Evolutionary conservation across 2,797 vertebrate species (phyloP).

Genomic region (Valencia hispanica): DNA sequence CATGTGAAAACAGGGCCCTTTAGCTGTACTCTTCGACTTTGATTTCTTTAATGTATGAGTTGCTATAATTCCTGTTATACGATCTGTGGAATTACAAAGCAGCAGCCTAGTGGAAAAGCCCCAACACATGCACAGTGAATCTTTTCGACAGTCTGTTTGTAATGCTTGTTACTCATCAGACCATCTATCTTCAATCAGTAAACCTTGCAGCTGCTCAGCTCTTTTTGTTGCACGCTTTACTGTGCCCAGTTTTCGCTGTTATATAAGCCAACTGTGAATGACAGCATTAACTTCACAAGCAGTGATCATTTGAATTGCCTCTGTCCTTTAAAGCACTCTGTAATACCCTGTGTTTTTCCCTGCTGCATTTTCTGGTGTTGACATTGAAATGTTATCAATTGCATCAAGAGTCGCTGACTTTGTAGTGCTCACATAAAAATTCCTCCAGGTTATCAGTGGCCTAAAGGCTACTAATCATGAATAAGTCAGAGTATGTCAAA

Average conservation of each 20-base stretch:
- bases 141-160: slow-evolving; percentile 7
- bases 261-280: neutral
- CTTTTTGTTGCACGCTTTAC: neutral
- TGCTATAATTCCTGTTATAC: neutral
- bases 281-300: neutral
- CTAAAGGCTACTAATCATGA: neutral
- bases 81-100: slow-evolving; percentile 2
- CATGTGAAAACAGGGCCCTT: neutral
- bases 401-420: neutral
- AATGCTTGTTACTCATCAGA: slow-evolving; percentile 1
- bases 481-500: neutral
- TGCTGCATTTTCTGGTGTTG: neutral
- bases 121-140: neutral
- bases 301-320: neutral
- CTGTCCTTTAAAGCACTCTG: neutral
- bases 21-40: neutral
- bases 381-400: neutral
- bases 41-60: slow-evolving; percentile 1
- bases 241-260: neutral
- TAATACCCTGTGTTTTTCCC: neutral
- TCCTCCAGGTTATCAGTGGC: neutral
- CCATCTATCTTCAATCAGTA: slow-evolving; percentile 12
- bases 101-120: neutral
- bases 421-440: neutral
- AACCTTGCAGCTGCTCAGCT: neutral